Evolutionary conservation across 2,888 invertebrate genomes (phyloP).

Genomic region (Lottia gigantea): DNA sequence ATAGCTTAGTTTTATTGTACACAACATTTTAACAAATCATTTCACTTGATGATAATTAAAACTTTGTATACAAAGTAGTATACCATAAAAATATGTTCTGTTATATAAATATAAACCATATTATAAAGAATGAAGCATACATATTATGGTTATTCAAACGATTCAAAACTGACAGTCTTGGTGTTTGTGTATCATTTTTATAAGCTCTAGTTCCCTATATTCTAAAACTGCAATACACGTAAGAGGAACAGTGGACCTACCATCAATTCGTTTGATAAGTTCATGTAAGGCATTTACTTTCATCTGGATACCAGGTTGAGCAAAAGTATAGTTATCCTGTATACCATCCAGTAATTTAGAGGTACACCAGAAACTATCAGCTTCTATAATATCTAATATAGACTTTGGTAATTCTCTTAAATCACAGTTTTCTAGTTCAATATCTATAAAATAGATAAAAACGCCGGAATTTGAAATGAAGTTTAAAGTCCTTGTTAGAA

Average conservation of each 20-base stretch:
- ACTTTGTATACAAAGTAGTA: no score
- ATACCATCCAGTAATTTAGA: constrained; percentile 98
- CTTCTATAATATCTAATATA: constrained; percentile 89
- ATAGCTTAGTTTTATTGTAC: no score
- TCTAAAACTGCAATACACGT: no score
- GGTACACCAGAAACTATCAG: constrained; percentile 99
- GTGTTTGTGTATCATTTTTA: no score
- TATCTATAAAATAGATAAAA: constrained; percentile 69
- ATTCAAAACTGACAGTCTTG: no score
- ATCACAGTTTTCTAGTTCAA: constrained; percentile 88
- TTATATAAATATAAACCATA: no score
- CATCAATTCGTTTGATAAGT: constrained; percentile 93
- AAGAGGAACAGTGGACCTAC: constrained; percentile 65
- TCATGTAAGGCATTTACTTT: constrained; percentile 97
- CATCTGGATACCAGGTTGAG: constrained; percentile 98
- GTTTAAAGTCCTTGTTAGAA: neutral
- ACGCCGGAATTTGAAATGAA: neutral
- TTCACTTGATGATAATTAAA: no score
- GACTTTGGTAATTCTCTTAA: constrained; percentile 82
- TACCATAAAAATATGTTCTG: no score
- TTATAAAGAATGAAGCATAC: no score
- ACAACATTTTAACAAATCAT: no score
- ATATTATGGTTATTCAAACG: no score
- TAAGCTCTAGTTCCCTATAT: no score
- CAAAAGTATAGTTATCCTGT: constrained; percentile 99